Conservation (phyloP, 2,888 invertebrate genomes). For the Chironomus riparius region DNA sequence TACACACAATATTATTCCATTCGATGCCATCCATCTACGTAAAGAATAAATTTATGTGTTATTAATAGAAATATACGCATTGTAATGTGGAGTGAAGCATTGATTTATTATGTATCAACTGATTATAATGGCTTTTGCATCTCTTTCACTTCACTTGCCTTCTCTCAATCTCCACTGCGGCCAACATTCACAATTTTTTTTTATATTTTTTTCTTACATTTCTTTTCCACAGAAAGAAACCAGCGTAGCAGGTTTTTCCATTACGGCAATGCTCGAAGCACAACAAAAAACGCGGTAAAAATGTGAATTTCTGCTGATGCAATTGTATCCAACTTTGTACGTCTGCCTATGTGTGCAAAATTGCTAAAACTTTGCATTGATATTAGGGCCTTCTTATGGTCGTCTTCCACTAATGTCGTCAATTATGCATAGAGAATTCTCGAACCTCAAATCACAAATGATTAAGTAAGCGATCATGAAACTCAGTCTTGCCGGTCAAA, state of each 20-base stretch:
- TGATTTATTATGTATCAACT: conserved; percentile 27
- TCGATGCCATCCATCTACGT: too few relatives aligned
- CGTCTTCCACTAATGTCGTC: too few relatives aligned
- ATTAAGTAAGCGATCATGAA: too few relatives aligned
- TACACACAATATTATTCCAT: too few relatives aligned
- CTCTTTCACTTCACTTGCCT: background rate
- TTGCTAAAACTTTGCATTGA: background rate
- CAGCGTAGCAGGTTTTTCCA: conserved; percentile 8
- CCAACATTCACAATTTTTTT: background rate
- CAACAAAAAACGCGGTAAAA: background rate
- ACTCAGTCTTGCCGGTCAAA: too few relatives aligned
- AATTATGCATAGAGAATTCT: too few relatives aligned
- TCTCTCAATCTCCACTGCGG: background rate
- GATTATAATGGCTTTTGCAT: conserved; percentile 22
- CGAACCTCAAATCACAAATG: too few relatives aligned
- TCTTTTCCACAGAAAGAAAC: background rate
- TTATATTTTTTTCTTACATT: background rate
- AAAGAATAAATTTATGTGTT: background rate
- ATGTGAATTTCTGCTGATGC: background rate
- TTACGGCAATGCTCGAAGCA: background rate
- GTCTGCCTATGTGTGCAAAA: background rate
- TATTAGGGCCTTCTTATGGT: background rate
- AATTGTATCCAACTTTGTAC: background rate
- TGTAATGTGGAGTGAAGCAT: conserved; percentile 22
- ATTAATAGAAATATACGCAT: conserved; percentile 12